Percentiles rank a stretch among this genome's conserved stretches.
These are phyloP conservation scores for Steinernema khuongi DNA, from an alignment of 1,140 invertebrate species.

Conservation along the genomic window DNA sequence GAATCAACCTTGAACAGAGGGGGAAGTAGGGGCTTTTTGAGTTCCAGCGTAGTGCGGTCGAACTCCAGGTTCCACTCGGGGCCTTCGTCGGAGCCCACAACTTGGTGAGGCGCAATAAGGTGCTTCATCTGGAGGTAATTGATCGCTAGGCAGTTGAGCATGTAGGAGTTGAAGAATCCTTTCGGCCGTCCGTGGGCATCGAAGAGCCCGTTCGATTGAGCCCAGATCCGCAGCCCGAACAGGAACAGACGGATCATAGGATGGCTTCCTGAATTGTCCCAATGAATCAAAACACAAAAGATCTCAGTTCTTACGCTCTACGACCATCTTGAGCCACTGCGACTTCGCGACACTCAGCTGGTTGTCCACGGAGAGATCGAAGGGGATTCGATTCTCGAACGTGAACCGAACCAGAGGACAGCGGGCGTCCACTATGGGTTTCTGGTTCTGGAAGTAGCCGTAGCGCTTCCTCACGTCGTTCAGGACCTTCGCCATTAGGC, in stretches of 20 bases:
- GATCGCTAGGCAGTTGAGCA: constrained; percentile 28
- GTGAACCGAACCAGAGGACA: constrained; percentile 23
- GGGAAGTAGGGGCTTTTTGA: background rate
- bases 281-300: background rate
- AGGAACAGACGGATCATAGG: constrained; percentile 3
- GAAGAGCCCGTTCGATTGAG: constrained; percentile 29
- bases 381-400: background rate
- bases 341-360: constrained; percentile 22
- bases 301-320: background rate
- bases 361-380: constrained; percentile 32
- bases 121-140: constrained; percentile 8
- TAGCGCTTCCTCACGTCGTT: constrained; percentile 26
- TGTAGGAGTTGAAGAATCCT: constrained; percentile 35
- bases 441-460: constrained; percentile 20
- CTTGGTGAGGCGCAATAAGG: background rate
- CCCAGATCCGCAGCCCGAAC: constrained; percentile 26
- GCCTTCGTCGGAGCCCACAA: background rate
- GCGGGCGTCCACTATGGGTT: constrained; percentile 20
- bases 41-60: background rate
- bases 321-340: background rate
- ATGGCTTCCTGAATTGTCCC: background rate
- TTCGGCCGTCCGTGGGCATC: constrained; percentile 19
- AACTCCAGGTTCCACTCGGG: constrained; percentile 23
- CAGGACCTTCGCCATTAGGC: constrained; percentile 18
- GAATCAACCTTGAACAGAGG: constrained; percentile 9